A percentile compares a stretch with the other conserved stretches of the same genome.
phyloP scores from a whole-genome alignment of 2,113 vertebrate species.

The Aegithalos caudatus region DNA sequence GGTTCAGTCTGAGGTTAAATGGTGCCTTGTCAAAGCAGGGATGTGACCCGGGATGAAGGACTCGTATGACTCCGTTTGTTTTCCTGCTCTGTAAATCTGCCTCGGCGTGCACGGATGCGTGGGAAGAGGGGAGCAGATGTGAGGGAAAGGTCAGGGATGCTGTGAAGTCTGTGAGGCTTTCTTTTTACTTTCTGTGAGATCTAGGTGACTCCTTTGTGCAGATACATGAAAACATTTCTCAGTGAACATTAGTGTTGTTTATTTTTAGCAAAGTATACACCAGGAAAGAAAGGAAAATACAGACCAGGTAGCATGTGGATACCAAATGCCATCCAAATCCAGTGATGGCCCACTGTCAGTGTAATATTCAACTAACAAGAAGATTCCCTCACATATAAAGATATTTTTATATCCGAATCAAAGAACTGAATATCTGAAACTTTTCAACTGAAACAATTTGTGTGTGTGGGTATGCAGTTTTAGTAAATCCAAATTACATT shows the following conservation, averaged over 20 bases:
- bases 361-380: neutral
- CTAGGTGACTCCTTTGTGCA: neutral
- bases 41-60: neutral
- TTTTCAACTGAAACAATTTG: neutral
- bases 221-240: neutral
- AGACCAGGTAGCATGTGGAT: neutral
- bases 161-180: conserved; percentile 9
- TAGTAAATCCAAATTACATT: neutral
- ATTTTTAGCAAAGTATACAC: neutral
- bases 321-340: neutral
- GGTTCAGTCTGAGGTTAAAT: conserved; percentile 45
- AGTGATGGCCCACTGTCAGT: neutral
- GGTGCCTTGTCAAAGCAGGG: neutral
- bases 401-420: neutral
- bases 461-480: neutral
- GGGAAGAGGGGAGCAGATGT: conserved; percentile 31
- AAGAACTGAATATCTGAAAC: neutral
- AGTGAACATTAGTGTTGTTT: neutral
- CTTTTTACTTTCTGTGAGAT: neutral
- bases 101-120: neutral
- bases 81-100: neutral
- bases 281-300: neutral
- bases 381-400: neutral
- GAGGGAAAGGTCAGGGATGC: conserved; percentile 49
- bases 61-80: neutral